These are phyloP conservation scores for Drosophila punjabiensis DNA, from an alignment of 1,140 invertebrate genomes.

Conservation along the genomic window DNA sequence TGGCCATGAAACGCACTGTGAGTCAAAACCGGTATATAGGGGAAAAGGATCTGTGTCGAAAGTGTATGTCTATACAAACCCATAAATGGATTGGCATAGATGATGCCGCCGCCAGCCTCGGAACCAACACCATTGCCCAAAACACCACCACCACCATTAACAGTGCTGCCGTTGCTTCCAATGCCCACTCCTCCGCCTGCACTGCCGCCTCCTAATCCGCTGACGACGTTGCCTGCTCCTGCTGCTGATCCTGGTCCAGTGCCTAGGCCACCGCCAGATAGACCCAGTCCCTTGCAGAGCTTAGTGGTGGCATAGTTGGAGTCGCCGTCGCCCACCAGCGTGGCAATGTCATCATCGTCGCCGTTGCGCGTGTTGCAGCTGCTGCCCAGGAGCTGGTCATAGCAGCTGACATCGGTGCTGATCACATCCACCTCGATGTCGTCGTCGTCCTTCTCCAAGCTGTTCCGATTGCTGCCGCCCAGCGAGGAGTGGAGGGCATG, in stretches of 20 bases:
- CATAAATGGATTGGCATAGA: slow-evolving; percentile 85
- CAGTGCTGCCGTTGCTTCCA: slow-evolving; percentile 23
- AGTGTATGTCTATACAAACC: slow-evolving; percentile 75
- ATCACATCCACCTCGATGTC: slow-evolving; percentile 84
- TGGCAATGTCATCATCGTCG: slow-evolving; percentile 79
- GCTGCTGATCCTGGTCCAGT: background rate
- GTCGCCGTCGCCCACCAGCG: slow-evolving; percentile 70
- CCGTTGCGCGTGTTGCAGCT: slow-evolving; percentile 80
- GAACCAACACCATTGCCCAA: slow-evolving; percentile 49
- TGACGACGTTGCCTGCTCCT: background rate
- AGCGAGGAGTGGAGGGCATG: slow-evolving; percentile 78
- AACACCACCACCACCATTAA: slow-evolving; percentile 31
- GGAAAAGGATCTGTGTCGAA: slow-evolving; percentile 40
- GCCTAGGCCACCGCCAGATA: slow-evolving; percentile 2
- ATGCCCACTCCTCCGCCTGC: slow-evolving; percentile 3
- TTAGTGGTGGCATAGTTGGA: slow-evolving; percentile 59
- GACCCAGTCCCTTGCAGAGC: slow-evolving; percentile 37
- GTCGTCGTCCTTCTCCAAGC: slow-evolving; percentile 83
- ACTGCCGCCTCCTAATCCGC: background rate
- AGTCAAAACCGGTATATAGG: slow-evolving; percentile 66
- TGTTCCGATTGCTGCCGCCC: slow-evolving; percentile 80
- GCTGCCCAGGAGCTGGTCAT: slow-evolving; percentile 81
- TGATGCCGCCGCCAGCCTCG: slow-evolving; percentile 70
- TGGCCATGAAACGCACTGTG: slow-evolving; percentile 13
- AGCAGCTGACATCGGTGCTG: slow-evolving; percentile 84